phyloP scores from a whole-genome alignment of 2,888 invertebrate species.

The Oscheius sp. region DNA sequence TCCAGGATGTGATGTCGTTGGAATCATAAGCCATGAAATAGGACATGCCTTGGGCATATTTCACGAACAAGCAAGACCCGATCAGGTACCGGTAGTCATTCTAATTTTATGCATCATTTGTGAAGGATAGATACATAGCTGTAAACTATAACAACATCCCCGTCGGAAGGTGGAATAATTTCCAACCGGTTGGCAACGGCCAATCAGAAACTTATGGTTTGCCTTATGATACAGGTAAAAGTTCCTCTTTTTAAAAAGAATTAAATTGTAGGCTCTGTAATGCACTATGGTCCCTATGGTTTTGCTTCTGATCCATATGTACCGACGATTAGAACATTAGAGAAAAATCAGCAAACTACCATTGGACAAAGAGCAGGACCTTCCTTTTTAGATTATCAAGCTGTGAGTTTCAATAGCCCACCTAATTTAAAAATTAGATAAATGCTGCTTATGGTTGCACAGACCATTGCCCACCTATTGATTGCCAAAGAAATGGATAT shows the following conservation, averaged over 20 bases:
- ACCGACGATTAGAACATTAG: slow-evolving; percentile 65
- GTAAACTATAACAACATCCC: slow-evolving; percentile 68
- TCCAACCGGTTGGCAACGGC: slow-evolving; percentile 61
- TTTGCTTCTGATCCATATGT: slow-evolving; percentile 66
- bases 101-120: neutral
- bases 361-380: slow-evolving; percentile 69
- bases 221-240: slow-evolving; percentile 66
- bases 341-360: slow-evolving; percentile 57
- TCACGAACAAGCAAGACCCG: slow-evolving; percentile 69
- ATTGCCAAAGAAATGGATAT: slow-evolving; percentile 58
- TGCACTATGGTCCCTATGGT: slow-evolving; percentile 69
- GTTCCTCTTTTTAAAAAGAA: neutral
- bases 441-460: slow-evolving; percentile 64
- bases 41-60: slow-evolving; percentile 68
- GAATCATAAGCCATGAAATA: slow-evolving; percentile 69
- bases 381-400: slow-evolving; percentile 66
- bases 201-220: slow-evolving; percentile 64
- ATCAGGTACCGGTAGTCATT: slow-evolving; percentile 40
- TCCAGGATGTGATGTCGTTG: slow-evolving; percentile 68
- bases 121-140: slow-evolving; percentile 29
- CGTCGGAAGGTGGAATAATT: slow-evolving; percentile 67
- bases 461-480: slow-evolving; percentile 46
- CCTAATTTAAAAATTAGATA: slow-evolving; percentile 46
- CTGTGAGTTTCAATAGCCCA: slow-evolving; percentile 48
- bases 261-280: slow-evolving; percentile 38